Evolutionary conservation across 1,140 invertebrate species (phyloP).

Genomic region (Scaptodrosophila lebanonensis): DNA sequence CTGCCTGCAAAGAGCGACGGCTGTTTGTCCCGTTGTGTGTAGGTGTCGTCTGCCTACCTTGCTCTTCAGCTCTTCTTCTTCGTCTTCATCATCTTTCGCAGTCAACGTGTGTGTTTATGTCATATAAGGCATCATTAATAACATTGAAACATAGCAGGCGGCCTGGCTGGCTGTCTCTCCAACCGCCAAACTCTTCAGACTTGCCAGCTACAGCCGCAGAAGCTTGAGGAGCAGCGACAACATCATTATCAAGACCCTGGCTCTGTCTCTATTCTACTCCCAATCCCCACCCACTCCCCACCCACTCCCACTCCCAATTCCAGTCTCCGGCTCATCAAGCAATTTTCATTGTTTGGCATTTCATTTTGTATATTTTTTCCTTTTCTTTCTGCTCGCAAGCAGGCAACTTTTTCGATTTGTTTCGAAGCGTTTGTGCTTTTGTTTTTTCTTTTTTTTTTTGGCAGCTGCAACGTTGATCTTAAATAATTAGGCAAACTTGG

Average conservation of each 20-base stretch:
- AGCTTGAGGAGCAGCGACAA: slow-evolving; percentile 42
- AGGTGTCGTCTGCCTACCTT: not conserved
- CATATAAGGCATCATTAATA: slow-evolving; percentile 70
- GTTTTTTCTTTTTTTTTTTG: slow-evolving; percentile 16
- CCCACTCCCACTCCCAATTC: too few species aligned
- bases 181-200: too few species aligned
- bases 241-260: slow-evolving; percentile 54
- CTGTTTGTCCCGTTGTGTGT: too few species aligned
- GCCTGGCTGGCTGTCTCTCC: slow-evolving; percentile 10
- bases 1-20: too few species aligned
- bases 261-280: too few species aligned
- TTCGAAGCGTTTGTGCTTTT: too few species aligned
- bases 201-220: too few species aligned
- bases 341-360: slow-evolving; percentile 65
- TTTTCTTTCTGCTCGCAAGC: too few species aligned
- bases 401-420: too few species aligned
- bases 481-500: slow-evolving; percentile 70
- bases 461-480: slow-evolving; percentile 50
- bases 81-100: too few species aligned
- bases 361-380: slow-evolving; percentile 23
- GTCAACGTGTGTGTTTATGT: slow-evolving; percentile 23
- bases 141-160: slow-evolving; percentile 41
- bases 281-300: too few species aligned
- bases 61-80: too few species aligned
- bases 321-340: slow-evolving; percentile 9